phyloP scores from a whole-genome alignment of 2,888 invertebrate species.

The Ischnura elegans region DNA sequence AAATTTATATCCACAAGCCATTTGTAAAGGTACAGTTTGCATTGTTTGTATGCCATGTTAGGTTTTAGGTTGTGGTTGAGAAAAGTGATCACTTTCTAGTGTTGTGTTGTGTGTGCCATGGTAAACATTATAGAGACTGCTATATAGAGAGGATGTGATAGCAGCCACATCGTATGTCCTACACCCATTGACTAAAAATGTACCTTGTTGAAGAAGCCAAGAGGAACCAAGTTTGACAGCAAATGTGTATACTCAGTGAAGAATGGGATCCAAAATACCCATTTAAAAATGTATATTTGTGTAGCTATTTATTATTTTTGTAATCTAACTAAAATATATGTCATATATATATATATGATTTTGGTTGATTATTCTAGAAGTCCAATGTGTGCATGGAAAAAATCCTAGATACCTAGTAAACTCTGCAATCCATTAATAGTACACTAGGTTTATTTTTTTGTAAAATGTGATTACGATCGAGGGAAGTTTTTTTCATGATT shows the following conservation, averaged over 20 bases:
- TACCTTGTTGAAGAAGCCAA: background rate
- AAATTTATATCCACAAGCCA: slow-evolving; percentile 34
- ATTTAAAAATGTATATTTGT: slow-evolving; percentile 54
- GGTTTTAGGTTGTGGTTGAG: slow-evolving; percentile 18
- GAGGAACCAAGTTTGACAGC: background rate
- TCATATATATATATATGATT: background rate
- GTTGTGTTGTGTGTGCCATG: slow-evolving; percentile 36
- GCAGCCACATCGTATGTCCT: slow-evolving; percentile 38
- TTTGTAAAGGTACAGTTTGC: background rate
- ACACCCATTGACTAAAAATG: background rate
- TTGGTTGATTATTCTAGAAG: background rate
- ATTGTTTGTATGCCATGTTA: background rate
- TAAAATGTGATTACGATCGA: no score
- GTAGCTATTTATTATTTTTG: slow-evolving; percentile 54
- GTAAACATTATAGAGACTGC: slow-evolving; percentile 25
- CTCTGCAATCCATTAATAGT: no score
- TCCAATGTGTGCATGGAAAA: background rate
- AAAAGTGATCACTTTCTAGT: slow-evolving; percentile 40
- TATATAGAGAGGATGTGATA: slow-evolving; percentile 26
- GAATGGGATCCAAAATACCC: slow-evolving; percentile 34
- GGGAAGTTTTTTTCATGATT: no score
- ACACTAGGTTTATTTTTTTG: no score
- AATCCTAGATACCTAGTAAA: no score
- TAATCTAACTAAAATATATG: slow-evolving; percentile 49
- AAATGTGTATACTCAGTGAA: slow-evolving; percentile 40